phyloP scores from a whole-genome alignment of 2,888 invertebrate species.

The Fragum whitleyi region DNA sequence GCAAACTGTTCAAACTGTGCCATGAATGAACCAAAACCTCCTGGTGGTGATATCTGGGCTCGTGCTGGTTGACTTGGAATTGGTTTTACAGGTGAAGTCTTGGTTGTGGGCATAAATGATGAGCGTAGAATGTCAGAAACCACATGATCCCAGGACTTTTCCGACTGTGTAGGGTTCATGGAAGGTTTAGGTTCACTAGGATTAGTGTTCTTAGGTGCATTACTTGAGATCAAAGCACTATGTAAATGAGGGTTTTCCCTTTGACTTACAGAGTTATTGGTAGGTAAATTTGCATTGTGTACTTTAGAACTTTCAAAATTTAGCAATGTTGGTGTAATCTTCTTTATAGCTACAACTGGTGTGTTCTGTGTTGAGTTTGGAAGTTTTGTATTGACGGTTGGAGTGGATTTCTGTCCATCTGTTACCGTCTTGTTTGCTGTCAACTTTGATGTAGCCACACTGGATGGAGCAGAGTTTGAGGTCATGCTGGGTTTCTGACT shows the following conservation, averaged over 20 bases:
- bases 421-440: constrained; percentile 5
- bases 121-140: constrained; percentile 69
- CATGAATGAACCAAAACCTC: constrained; percentile 38
- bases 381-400: background rate
- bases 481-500: background rate
- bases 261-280: background rate
- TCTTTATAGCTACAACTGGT: constrained; percentile 32
- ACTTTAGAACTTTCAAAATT: constrained; percentile 52
- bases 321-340: constrained; percentile 57
- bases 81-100: constrained; percentile 21
- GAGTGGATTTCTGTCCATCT: background rate
- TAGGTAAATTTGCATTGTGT: background rate
- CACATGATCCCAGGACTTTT: constrained; percentile 66
- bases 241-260: background rate
- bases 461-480: constrained; percentile 41
- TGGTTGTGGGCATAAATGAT: constrained; percentile 34
- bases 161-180: constrained; percentile 40
- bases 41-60: constrained; percentile 38
- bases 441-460: constrained; percentile 37
- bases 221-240: constrained; percentile 3
- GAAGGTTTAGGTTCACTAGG: constrained; percentile 27
- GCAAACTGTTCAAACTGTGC: constrained; percentile 69
- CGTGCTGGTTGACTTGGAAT: constrained; percentile 17
- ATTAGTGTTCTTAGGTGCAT: constrained; percentile 25
- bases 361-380: constrained; percentile 22